These are phyloP conservation scores for Sycobia sp. DNA, from an alignment of 1,140 invertebrate genomes.

Conservation along the genomic window DNA sequence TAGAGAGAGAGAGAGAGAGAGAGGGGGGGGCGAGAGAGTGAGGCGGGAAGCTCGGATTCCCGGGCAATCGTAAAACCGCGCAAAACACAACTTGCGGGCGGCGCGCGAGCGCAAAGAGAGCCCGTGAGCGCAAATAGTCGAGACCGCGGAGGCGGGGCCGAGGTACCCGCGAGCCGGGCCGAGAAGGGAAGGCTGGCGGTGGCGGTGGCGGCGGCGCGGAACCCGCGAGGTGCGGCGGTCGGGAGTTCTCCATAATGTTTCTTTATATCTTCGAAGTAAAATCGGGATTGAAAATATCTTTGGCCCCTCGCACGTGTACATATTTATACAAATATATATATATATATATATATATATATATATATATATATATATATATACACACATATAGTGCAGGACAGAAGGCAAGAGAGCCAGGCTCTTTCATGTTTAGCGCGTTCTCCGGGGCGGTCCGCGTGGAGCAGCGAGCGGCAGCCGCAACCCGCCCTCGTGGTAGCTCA, in stretches of 20 bases:
- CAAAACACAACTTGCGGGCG: constrained; percentile 30
- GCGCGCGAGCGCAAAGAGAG: constrained; percentile 30
- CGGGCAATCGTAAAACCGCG: constrained; percentile 34
- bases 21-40: too few species aligned
- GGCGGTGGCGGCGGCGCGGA: constrained; percentile 17
- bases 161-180: constrained; percentile 27
- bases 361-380: too few species aligned
- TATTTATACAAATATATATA: too few species aligned
- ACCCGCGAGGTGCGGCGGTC: too few species aligned
- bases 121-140: constrained; percentile 33
- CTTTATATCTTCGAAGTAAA: constrained; percentile 31
- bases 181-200: too few species aligned
- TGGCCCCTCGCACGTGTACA: too few species aligned
- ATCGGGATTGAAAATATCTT: constrained; percentile 34
- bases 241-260: constrained; percentile 32
- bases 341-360: too few species aligned
- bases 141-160: constrained; percentile 36
- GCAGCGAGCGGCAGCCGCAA: too few species aligned
- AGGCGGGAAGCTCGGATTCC: constrained; percentile 14
- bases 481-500: constrained; percentile 17
- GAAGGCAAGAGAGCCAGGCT: constrained; percentile 10
- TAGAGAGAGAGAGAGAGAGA: too few species aligned
- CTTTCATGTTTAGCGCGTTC: constrained; percentile 31
- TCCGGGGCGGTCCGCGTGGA: too few species aligned
- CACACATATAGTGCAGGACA: too few species aligned